Evolutionary conservation across 2,888 invertebrate species (phyloP).

Genomic region (Trichopria drosophilae): DNA sequence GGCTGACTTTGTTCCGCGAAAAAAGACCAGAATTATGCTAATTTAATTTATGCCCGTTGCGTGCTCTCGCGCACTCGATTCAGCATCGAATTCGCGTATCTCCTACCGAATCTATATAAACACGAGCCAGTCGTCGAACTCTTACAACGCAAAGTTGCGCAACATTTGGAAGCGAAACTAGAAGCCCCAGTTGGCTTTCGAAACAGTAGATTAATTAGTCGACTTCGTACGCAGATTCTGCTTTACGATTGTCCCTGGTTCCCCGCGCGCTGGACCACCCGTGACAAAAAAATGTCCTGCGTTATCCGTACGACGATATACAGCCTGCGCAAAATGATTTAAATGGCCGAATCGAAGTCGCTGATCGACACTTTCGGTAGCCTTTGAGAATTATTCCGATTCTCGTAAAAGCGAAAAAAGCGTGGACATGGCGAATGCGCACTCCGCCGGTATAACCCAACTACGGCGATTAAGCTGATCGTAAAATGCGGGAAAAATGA

Average conservation of each 20-base stretch:
- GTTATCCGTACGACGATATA: no score
- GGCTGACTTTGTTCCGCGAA: slow-evolving; percentile 45
- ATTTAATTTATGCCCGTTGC: slow-evolving; percentile 50
- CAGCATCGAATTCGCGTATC: slow-evolving; percentile 14
- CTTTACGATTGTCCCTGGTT: slow-evolving; percentile 32
- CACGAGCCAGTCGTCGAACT: no score
- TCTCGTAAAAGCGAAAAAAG: slow-evolving; percentile 8
- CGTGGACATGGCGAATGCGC: slow-evolving; percentile 13
- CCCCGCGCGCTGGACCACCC: slow-evolving; percentile 4
- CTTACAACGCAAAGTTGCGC: no score
- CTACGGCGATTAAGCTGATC: slow-evolving; percentile 30
- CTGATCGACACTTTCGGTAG: slow-evolving; percentile 22
- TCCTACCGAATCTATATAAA: no score
- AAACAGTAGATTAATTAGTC: slow-evolving; percentile 52
- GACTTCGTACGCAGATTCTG: slow-evolving; percentile 37
- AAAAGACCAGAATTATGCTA: slow-evolving; percentile 45
- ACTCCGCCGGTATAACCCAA: slow-evolving; percentile 25
- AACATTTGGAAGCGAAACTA: no score
- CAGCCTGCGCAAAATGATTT: no score
- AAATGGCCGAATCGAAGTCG: no score
- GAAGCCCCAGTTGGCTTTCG: slow-evolving; percentile 32
- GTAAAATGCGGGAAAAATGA: slow-evolving; percentile 30
- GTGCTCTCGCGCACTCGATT: slow-evolving; percentile 33
- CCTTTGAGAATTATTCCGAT: slow-evolving; percentile 23
- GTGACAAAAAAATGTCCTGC: no score